Base-by-base conservation (phyloP, 2,113 vertebrate genomes). In the Siniperca knerii region DNA sequence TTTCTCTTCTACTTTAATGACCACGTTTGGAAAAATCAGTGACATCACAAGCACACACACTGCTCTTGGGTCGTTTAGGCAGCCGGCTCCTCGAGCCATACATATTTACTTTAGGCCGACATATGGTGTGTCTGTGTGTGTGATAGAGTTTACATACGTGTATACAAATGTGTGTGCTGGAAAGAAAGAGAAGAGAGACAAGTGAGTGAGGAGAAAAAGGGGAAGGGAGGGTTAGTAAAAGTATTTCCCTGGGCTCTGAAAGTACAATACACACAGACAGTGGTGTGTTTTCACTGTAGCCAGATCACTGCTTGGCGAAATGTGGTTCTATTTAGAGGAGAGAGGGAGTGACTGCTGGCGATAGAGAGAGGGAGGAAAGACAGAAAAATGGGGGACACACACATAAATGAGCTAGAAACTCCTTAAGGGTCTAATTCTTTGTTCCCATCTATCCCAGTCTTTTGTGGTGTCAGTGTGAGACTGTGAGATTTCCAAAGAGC, bases 271-370 rank as follows among this genome's bases (percentile, higher is more conserved):
- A 83, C 79, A 77, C 71, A 84, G 90, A 92, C 91, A 91, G 86
- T 84, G 82, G 78, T 89, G 85, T 86, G 84, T 80, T 92, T 87
- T 91, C 76, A 88, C 87, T 90, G 81, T 75, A 84, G 77, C 80
- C 55, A 85, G 89, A 93, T 82, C 77, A 50, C 69, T 71, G 75
- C 83, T 50, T 46, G n/a, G 62, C 25, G 42, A 92, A 95, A 95
- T 95, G 85, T 96, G 95, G 93, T 93, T 95, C 84, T 94, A 88
- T 92, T 95, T 95, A 95, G 81, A 81, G 68, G 68, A 57, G 64
- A 46, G 76, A 84, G 76, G 75, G 68, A 79, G 83, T 79, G 74
- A 75, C 76, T 78, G 84, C 81, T 79, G 72, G 69, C 18, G 40
- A 44, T 29, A 18, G 62, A 12, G 77, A 60, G 61, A 66, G 75